Base-by-base conservation (phyloP, 2,113 vertebrate species). In the Larimichthys crocea region DNA sequence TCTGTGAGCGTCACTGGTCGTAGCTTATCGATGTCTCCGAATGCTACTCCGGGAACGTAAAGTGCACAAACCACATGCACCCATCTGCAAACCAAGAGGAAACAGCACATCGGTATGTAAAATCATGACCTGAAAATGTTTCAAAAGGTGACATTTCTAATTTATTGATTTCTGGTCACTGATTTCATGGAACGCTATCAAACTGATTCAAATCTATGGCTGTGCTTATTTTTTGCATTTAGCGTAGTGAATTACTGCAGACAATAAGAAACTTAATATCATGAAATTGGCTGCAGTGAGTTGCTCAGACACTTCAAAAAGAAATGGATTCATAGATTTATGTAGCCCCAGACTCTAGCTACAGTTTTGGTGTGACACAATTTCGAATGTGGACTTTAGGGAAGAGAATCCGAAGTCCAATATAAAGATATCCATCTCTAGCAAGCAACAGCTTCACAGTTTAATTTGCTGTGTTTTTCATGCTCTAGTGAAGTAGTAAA, bases 41-140 rank as follows among this genome's bases (percentile, higher is more conserved):
- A 99, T 26, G 98, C 98, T 48, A 99, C 98, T 63, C 98, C 98
- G 2, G 98, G 98, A 91, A 99, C 98, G 48, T 99, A 99, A 9
- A 99, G 96, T 19, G 98, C 98, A 92, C 98, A 99, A 44, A 99
- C 97, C 79, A 99, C 98, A 75, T 99, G 98, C 90, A 99, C 98
- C 98, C 98, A 99, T 91, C 98, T 99, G 84, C 59, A 80, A 78
- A 73, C 5, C 20, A 26, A 50, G 17, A 31, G 71, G 5, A 77
- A 56, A 71, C 11, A 66, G 8, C 40, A 70, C 35, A 64, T 59
- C 15, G 68, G 42, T 6, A 50, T 52, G 22, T 20, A 62, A 52
- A 40, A 66, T 7, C 15, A 19, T 31, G 24, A 14, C 7, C 22
- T 56, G 19, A 57, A 61, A 62, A 77, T 22, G 26, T 50, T 42